Percentiles rank a stretch among this genome's conserved stretches.
These are phyloP conservation scores for Muricea muricata DNA, from an alignment of 92 coral and sea anemone species.

Conservation along the genomic window DNA sequence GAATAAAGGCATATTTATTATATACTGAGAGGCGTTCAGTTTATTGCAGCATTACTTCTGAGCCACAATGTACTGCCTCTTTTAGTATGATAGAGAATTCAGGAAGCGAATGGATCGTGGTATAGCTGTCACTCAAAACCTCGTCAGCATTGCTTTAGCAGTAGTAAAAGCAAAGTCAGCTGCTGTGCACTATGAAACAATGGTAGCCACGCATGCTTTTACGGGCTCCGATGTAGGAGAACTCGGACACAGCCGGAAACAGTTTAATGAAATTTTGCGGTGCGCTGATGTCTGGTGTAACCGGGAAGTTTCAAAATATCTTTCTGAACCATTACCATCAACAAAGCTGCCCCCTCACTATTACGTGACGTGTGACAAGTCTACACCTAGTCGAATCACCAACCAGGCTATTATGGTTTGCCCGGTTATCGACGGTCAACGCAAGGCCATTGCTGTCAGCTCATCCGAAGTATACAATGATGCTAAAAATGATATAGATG, in stretches of 20 bases:
- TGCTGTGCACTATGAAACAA: conserved; percentile 1
- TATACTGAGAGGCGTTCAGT: too few species aligned
- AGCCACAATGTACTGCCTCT: too few species aligned
- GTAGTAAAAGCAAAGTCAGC: conserved; percentile 9
- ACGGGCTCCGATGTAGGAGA: conserved; percentile 7
- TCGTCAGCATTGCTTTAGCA: background rate
- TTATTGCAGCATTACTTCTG: too few species aligned
- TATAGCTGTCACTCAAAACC: background rate
- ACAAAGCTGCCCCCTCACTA: background rate
- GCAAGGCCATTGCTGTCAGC: background rate
- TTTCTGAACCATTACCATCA: background rate
- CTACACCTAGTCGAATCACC: background rate
- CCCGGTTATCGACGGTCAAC: background rate
- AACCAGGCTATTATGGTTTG: background rate
- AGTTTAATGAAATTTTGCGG: background rate
- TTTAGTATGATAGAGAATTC: background rate
- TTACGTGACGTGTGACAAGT: background rate
- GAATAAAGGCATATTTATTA: too few species aligned
- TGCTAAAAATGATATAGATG: background rate
- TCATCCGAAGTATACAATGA: background rate
- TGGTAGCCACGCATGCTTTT: background rate
- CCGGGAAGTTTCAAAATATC: background rate
- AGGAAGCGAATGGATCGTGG: background rate
- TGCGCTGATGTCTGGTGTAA: background rate
- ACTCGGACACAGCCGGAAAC: background rate